A percentile compares a stretch with the other conserved stretches of the same genome.
phyloP scores from a whole-genome alignment of 2,888 invertebrate genomes.

The Bruchidius siliquastri region DNA sequence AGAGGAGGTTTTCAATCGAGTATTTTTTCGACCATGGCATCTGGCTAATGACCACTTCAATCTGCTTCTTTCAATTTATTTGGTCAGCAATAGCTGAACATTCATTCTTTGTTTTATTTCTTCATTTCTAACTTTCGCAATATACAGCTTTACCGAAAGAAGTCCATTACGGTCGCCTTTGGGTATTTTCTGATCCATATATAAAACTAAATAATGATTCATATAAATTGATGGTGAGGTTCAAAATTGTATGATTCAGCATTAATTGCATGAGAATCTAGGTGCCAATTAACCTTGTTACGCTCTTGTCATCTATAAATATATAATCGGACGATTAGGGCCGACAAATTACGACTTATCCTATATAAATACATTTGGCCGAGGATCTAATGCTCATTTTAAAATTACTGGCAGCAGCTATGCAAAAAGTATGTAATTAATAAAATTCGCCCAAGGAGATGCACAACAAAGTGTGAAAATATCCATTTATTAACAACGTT shows the following conservation, averaged over 20 bases:
- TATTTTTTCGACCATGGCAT: too few relatives aligned
- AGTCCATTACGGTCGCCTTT: too few relatives aligned
- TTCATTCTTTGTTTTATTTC: too few relatives aligned
- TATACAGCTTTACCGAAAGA: too few relatives aligned
- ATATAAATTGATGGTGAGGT: not conserved
- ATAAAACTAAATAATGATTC: not conserved
- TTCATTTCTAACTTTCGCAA: too few relatives aligned
- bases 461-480: not conserved
- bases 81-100: too few relatives aligned
- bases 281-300: not conserved
- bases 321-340: not conserved
- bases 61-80: too few relatives aligned
- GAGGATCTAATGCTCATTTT: not conserved
- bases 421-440: not conserved
- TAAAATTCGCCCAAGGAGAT: not conserved
- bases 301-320: not conserved
- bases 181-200: too few relatives aligned
- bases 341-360: not conserved
- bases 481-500: not conserved
- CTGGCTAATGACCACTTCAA: too few relatives aligned
- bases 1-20: too few relatives aligned
- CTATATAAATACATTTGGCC: not conserved
- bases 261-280: not conserved
- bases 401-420: not conserved
- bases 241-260: not conserved